Evolutionary conservation across 2,888 invertebrate species (phyloP).

Genomic region (Drosophila barbarae): DNA sequence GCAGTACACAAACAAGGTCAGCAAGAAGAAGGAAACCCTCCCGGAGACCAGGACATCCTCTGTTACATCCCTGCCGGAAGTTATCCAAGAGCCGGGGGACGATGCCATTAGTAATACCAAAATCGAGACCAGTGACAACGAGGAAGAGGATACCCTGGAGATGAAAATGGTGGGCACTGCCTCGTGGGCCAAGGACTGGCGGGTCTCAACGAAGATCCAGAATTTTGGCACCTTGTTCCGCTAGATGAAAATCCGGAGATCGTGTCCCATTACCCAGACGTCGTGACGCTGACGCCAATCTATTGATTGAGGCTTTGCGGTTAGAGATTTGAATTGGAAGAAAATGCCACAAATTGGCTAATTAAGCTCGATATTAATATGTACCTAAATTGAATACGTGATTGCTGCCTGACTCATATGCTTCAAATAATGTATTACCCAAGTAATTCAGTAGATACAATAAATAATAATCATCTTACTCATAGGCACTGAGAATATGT

Average conservation of each 20-base stretch:
- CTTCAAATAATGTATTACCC: neutral
- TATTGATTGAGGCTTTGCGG: constrained; percentile 11
- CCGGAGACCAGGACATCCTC: neutral
- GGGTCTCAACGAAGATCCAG: neutral
- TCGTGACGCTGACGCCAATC: neutral
- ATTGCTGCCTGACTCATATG: constrained; percentile 11
- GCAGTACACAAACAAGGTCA: neutral
- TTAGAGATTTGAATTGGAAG: constrained; percentile 29
- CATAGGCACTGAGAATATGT: too few species aligned
- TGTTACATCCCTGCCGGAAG: neutral
- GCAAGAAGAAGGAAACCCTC: neutral
- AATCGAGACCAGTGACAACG: neutral
- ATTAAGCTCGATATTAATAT: constrained; percentile 1
- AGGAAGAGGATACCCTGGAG: neutral
- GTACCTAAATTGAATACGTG: constrained; percentile 4
- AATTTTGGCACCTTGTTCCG: constrained; percentile 12
- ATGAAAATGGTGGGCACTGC: constrained; percentile 11
- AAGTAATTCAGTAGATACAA: constrained; percentile 1
- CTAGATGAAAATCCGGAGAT: neutral
- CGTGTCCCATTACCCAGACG: neutral
- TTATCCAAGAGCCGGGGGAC: neutral
- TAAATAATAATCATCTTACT: neutral
- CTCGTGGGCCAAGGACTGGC: constrained; percentile 10
- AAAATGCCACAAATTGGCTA: constrained; percentile 2
- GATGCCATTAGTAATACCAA: constrained; percentile 1